A percentile compares a stretch with the other conserved stretches of the same genome.
These are phyloP conservation scores for Xiphophorus birchmanni DNA, from an alignment of 2,797 vertebrate species.

Conservation along the genomic window DNA sequence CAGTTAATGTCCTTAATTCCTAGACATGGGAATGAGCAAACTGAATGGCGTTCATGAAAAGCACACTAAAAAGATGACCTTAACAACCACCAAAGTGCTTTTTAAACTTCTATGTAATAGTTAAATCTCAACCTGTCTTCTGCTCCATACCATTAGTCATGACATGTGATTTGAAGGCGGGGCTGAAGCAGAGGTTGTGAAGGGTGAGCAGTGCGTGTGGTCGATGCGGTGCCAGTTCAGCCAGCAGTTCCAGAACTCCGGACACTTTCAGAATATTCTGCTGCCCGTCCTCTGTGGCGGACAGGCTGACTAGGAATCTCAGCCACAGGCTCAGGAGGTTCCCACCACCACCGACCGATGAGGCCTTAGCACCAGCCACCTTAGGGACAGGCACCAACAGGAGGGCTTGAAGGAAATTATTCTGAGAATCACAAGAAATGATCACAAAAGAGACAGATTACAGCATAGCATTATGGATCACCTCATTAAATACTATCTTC, in stretches of 20 bases:
- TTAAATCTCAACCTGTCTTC: too few species aligned
- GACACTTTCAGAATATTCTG: slow-evolving; percentile 89
- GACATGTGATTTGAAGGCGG: slow-evolving; percentile 89
- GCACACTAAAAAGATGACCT: not conserved
- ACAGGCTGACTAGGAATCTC: slow-evolving; percentile 88
- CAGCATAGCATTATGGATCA: slow-evolving; percentile 3
- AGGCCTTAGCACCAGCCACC: slow-evolving; percentile 70
- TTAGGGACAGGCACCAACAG: slow-evolving; percentile 84
- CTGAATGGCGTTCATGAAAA: not conserved
- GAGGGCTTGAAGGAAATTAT: slow-evolving; percentile 94
- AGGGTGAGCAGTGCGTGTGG: slow-evolving; percentile 86
- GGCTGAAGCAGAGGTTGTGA: slow-evolving; percentile 93
- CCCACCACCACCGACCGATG: slow-evolving; percentile 23
- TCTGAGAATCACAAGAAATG: slow-evolving; percentile 77
- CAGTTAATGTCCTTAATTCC: not conserved
- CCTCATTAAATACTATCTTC: not conserved
- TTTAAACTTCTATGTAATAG: not conserved
- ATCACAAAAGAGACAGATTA: not conserved
- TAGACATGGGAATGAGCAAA: not conserved
- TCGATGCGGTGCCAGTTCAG: slow-evolving; percentile 84
- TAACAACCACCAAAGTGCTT: not conserved
- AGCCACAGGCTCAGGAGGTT: slow-evolving; percentile 84
- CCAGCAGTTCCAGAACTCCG: slow-evolving; percentile 88
- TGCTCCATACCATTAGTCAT: slow-evolving; percentile 85
- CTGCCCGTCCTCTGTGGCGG: slow-evolving; percentile 90